phyloP scores from a whole-genome alignment of 23 tunicate genomes.

The Styela clava region DNA sequence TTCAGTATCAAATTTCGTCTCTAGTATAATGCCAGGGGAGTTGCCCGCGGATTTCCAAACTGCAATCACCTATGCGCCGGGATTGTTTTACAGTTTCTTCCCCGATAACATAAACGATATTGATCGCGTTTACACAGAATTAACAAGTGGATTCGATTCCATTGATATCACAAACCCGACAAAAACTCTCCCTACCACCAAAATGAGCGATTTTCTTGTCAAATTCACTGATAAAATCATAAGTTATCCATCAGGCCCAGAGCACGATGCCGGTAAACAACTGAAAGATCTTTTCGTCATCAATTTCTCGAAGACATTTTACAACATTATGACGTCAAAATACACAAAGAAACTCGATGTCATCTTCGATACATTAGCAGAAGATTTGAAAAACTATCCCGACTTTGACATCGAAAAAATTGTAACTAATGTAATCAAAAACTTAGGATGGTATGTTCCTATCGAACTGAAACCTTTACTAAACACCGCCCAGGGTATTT shows the following conservation, averaged over 20 bases:
- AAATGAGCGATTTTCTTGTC: conserved; percentile 10
- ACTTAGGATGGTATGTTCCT: background rate
- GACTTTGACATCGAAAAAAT: background rate
- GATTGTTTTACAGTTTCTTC: background rate
- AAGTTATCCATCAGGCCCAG: background rate
- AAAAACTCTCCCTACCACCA: background rate
- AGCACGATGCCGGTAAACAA: no score
- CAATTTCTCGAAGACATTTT: conserved; percentile 18
- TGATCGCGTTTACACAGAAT: background rate
- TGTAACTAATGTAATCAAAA: background rate
- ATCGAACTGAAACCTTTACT: background rate
- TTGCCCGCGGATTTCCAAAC: background rate
- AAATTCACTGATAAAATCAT: background rate
- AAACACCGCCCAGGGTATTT: background rate
- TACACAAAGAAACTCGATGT: background rate
- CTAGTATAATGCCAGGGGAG: background rate
- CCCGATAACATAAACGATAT: background rate
- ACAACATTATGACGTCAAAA: conserved; percentile 9
- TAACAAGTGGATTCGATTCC: background rate
- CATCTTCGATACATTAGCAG: background rate
- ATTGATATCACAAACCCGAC: background rate
- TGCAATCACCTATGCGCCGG: background rate
- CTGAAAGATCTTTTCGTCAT: background rate
- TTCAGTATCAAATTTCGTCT: background rate
- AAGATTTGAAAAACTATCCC: background rate